Percentiles rank a stretch among this genome's conserved stretches.
phyloP scores from a whole-genome alignment of 2,888 invertebrate genomes.

The Hyppa rectilinea region DNA sequence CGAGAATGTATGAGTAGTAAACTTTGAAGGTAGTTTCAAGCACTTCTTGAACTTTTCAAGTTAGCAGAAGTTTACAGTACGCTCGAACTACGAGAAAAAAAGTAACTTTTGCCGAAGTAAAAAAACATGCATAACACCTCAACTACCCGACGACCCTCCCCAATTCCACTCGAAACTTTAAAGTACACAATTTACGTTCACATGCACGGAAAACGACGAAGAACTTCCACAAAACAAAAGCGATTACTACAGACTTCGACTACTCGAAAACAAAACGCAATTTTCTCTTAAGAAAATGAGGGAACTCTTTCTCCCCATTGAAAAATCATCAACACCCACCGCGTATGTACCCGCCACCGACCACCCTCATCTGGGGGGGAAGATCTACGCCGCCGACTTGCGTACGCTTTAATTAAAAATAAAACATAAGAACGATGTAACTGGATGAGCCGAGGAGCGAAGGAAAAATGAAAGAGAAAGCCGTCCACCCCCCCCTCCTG shows the following conservation, averaged over 20 bases:
- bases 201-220: slow-evolving; percentile 83
- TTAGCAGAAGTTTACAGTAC: slow-evolving; percentile 33
- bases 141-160: slow-evolving; percentile 80
- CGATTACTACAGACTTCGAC: slow-evolving; percentile 91
- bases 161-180: slow-evolving; percentile 85
- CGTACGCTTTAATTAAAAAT: slow-evolving; percentile 91
- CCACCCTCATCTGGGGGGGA: slow-evolving; percentile 77
- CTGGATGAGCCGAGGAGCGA: slow-evolving; percentile 91
- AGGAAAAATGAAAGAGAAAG: slow-evolving; percentile 91
- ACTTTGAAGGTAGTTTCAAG: background rate
- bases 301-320: slow-evolving; percentile 91
- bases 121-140: slow-evolving; percentile 74
- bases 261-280: slow-evolving; percentile 91
- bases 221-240: slow-evolving; percentile 89
- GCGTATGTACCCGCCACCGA: slow-evolving; percentile 85
- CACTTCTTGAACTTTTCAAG: slow-evolving; percentile 40
- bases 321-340: slow-evolving; percentile 91
- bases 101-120: slow-evolving; percentile 68
- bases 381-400: slow-evolving; percentile 90
- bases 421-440: slow-evolving; percentile 91
- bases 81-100: slow-evolving; percentile 54
- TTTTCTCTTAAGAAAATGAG: slow-evolving; percentile 91
- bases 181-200: slow-evolving; percentile 89
- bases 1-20: slow-evolving; percentile 1
- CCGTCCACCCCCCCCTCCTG: slow-evolving; percentile 84